Conservation (phyloP, 2,888 invertebrate species). For the Mythimna loreyi region DNA sequence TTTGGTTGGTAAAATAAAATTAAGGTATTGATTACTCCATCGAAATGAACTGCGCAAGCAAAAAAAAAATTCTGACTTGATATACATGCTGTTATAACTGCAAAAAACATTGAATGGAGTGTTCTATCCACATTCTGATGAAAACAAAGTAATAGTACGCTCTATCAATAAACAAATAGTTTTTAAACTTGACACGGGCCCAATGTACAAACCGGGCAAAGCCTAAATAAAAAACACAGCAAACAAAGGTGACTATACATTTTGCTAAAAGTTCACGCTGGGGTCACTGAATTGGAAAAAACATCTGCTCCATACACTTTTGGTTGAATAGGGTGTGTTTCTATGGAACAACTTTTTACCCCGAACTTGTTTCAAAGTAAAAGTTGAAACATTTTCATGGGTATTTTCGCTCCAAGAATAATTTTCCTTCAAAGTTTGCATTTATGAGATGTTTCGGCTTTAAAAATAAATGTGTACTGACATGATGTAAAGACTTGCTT, state of each 20-base stretch:
- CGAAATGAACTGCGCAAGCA: too few species aligned
- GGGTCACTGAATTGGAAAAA: conserved; percentile 17
- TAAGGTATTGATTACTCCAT: too few species aligned
- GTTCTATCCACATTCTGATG: too few species aligned
- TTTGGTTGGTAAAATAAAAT: too few species aligned
- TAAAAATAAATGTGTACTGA: conserved; percentile 1
- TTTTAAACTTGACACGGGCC: too few species aligned
- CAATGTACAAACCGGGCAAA: too few species aligned
- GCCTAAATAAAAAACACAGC: conserved; percentile 6
- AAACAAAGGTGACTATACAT: neutral
- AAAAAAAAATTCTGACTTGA: too few species aligned
- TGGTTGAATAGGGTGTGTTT: conserved; percentile 9
- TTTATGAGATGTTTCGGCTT: neutral
- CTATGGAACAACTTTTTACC: conserved; percentile 13
- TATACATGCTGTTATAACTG: too few species aligned
- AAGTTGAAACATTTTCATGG: conserved; percentile 25
- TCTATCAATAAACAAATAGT: too few species aligned
- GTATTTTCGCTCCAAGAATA: conserved; percentile 5
- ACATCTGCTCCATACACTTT: conserved; percentile 9
- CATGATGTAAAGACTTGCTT: neutral
- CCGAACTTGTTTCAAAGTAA: conserved; percentile 16
- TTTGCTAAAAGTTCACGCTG: neutral
- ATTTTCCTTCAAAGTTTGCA: conserved; percentile 10
- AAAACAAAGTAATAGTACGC: too few species aligned
- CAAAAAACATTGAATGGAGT: too few species aligned